Conservation (phyloP, 2,888 invertebrate genomes). For the Himalopsyche tibetana region DNA sequence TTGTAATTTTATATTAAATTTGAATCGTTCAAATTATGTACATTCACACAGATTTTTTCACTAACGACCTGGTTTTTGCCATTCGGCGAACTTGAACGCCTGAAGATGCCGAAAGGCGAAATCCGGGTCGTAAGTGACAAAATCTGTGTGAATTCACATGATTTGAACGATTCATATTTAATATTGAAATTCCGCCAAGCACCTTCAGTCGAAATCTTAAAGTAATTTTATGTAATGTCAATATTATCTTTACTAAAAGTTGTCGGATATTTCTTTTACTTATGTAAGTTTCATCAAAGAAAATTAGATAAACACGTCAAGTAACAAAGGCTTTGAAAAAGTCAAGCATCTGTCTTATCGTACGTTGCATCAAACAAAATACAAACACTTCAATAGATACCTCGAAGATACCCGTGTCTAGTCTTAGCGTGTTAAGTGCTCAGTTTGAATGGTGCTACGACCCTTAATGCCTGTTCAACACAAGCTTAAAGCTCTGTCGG, state of each 20-base stretch:
- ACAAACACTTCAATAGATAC: constrained; percentile 31
- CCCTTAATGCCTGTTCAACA: constrained; percentile 42
- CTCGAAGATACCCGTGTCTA: constrained; percentile 32
- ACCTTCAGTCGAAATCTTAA: no score
- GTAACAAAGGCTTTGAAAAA: background rate
- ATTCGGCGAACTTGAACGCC: no score
- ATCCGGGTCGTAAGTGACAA: no score
- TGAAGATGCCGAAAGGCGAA: no score
- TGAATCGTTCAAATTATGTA: no score
- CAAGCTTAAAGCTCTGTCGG: constrained; percentile 30
- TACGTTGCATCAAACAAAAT: constrained; percentile 7
- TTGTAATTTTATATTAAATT: no score
- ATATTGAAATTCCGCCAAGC: no score
- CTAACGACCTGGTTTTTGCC: no score
- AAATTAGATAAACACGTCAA: background rate
- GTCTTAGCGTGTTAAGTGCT: constrained; percentile 42
- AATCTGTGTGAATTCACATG: no score
- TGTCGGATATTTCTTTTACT: background rate
- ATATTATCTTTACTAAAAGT: background rate
- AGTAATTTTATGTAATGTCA: no score
- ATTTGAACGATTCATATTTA: no score
- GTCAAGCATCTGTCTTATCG: background rate
- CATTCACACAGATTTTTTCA: no score
- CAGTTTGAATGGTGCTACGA: constrained; percentile 40
- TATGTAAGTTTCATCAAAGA: background rate